phyloP scores from a whole-genome alignment of 2,113 vertebrate species.

The Eurypyga helias region DNA sequence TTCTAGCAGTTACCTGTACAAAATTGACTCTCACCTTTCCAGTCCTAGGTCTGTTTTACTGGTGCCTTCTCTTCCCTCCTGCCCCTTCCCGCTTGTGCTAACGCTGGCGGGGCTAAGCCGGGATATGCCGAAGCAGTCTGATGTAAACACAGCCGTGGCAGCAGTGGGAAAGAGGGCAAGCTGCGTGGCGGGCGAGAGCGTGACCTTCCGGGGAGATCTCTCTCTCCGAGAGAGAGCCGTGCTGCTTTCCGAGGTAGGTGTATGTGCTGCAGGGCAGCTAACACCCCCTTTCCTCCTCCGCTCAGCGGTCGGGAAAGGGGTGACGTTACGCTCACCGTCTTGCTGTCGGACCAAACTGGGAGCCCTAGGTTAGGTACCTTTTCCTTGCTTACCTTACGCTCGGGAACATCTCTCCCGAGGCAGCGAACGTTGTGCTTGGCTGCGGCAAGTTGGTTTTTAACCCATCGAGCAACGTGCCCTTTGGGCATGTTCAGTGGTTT shows the following conservation, averaged over 20 bases:
- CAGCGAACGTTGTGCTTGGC: neutral
- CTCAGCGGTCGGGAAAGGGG: neutral
- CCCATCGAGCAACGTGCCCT: neutral
- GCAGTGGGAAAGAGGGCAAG: neutral
- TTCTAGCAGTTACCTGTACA: neutral
- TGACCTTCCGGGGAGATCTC: neutral
- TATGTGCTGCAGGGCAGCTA: neutral
- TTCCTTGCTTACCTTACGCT: neutral
- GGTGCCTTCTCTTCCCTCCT: neutral
- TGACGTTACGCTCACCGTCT: neutral
- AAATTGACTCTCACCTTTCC: neutral
- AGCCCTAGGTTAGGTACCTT: neutral
- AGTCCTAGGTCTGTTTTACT: neutral
- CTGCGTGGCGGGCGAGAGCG: neutral
- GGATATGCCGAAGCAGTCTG: neutral
- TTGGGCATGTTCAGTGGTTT: neutral
- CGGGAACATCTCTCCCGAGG: rapidly evolving
- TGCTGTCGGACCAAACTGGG: neutral
- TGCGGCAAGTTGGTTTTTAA: neutral
- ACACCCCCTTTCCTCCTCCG: neutral
- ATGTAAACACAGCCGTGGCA: neutral
- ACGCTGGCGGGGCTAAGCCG: rapidly evolving
- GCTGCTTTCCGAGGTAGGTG: neutral
- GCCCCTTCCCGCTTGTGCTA: rapidly evolving
- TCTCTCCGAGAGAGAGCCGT: too few species aligned